Base-by-base conservation (phyloP, 2,797 vertebrate genomes). In the Propithecus deckenii region DNA sequence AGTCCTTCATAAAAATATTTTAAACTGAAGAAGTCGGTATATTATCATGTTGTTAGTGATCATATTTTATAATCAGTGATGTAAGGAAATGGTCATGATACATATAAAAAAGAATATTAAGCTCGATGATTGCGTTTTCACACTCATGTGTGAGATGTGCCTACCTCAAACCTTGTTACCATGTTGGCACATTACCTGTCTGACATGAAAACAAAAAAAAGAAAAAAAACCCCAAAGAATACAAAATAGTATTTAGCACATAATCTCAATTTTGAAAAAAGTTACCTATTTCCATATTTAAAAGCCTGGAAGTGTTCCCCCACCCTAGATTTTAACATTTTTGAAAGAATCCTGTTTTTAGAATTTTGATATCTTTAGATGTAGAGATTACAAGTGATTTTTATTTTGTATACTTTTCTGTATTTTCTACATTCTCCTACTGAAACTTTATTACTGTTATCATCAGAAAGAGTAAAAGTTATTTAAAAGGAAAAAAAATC, bases 251-350 rank as follows among this genome's bases (percentile, higher is more conserved):
- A 78, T 91, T 88, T 85, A 94, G 71, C 72, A 46, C 69, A 89
- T 86, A n/a, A 89, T 92, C 43, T 94, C 18, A 86, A 74, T 86
- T 78, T 95, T 71, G 59, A 79, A 92, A 95, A 95, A 59, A 52
- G 15, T 85, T 79, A 38, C 48, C 32, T 81, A 41, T 93, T 83
- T 91, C 9, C 5, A 67, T 67, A n/a, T n/a, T 63, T 22, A 69
- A 97, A 71, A 72, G 20, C 6, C n/a, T 52, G 7, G 7, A 61
- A 91, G 18, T n/a, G 88, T 86, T 79, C 1, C 28, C 6, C 2
- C 2, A 55, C 28, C 22, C 11, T 32, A 84, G 61, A 61, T 78
- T 91, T 92, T 79, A 94, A 89, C 14, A 65, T 74, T 96, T 79
- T 92, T 17, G 43, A 20, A 75, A 90, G 63, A 85, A 67, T 46